Evolutionary conservation across 2,113 vertebrate genomes (phyloP).

Genomic region (Neopipo cinnamomea): DNA sequence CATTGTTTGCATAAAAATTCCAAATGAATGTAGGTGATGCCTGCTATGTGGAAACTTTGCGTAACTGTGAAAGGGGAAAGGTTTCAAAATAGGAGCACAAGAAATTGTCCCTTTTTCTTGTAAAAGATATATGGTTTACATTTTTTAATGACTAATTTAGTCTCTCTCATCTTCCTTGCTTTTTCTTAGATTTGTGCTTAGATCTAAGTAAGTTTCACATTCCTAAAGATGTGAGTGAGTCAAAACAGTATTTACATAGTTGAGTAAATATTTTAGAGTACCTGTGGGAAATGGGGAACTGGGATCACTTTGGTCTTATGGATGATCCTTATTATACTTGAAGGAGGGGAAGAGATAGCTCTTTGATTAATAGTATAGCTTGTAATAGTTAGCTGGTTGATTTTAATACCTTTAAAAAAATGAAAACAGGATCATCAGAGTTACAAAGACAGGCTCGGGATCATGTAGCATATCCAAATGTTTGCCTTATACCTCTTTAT

Average conservation of each 20-base stretch:
- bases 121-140: neutral
- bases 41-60: neutral
- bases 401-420: neutral
- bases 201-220: neutral
- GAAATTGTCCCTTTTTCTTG: neutral
- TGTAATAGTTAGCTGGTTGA: neutral
- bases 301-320: neutral
- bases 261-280: neutral
- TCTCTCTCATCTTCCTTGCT: neutral
- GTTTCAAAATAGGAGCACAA: neutral
- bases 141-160: neutral
- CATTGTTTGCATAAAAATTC: neutral
- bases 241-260: neutral
- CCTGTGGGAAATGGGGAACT: neutral
- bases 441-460: neutral
- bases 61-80: neutral
- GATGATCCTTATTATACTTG: neutral
- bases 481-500: neutral
- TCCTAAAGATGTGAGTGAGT: neutral
- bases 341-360: neutral
- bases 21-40: neutral
- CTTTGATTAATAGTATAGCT: neutral
- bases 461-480: neutral
- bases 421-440: neutral
- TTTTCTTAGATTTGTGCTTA: neutral